Conservation (phyloP, 2,113 vertebrate genomes). For the Ceyx melanurus region DNA sequence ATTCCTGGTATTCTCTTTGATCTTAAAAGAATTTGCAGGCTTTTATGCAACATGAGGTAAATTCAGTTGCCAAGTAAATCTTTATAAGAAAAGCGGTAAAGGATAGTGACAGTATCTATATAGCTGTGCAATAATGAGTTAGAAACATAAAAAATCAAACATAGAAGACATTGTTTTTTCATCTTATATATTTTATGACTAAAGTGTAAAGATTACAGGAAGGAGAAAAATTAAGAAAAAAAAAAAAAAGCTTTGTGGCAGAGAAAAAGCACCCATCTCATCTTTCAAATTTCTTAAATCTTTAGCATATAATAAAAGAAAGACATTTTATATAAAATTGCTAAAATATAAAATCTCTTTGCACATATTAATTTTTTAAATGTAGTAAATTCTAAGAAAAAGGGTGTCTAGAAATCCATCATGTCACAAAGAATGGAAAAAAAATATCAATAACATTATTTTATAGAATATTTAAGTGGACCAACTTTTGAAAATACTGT, state of each 20-base stretch:
- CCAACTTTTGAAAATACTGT: neutral
- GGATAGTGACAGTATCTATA: neutral
- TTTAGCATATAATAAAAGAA: neutral
- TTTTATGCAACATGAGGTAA: neutral
- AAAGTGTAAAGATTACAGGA: neutral
- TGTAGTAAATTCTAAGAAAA: neutral
- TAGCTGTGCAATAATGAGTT: neutral
- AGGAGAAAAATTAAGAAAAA: neutral
- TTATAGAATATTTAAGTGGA: neutral
- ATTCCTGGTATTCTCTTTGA: neutral
- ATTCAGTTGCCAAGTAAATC: neutral
- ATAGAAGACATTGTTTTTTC: neutral
- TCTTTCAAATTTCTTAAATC: neutral
- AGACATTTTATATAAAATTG: neutral
- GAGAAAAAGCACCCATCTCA: fast-evolving
- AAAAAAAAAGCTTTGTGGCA: neutral
- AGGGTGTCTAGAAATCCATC: neutral
- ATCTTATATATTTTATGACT: neutral
- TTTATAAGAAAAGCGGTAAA: neutral
- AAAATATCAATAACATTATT: neutral
- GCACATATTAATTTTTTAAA: neutral
- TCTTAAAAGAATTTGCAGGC: neutral
- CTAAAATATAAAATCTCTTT: neutral
- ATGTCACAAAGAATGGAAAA: neutral
- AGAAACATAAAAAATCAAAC: neutral